phyloP scores from a whole-genome alignment of 2,797 vertebrate species.

The Neosalanx taihuensis region DNA sequence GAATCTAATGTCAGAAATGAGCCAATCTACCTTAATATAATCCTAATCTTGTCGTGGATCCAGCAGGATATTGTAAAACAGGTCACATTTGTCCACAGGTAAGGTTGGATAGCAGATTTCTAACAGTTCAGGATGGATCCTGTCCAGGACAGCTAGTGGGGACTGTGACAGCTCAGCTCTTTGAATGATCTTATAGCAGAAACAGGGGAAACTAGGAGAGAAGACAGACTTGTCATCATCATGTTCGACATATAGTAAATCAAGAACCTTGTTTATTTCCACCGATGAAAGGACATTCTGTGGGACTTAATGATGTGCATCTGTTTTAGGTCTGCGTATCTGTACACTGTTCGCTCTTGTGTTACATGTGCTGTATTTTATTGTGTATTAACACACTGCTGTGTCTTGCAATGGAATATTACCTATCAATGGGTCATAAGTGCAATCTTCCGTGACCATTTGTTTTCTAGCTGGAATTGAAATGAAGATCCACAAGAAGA shows the following conservation, averaged over 20 bases:
- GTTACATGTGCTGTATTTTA: not conserved
- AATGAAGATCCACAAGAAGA: conserved; percentile 93
- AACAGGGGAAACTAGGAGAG: not conserved
- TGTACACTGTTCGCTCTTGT: not conserved
- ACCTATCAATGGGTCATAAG: not conserved
- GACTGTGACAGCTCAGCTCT: not conserved
- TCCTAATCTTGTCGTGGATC: conserved; percentile 9
- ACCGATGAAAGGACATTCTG: not conserved
- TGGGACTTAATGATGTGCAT: not conserved
- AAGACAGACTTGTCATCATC: not conserved
- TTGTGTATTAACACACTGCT: not conserved
- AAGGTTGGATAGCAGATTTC: conserved; percentile 41
- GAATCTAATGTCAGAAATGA: conserved; percentile 32
- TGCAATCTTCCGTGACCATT: not conserved
- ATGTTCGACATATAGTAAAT: not conserved
- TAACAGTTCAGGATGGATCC: not conserved
- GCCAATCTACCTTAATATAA: not conserved
- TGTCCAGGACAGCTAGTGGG: not conserved
- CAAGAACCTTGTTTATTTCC: not conserved
- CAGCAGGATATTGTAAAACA: conserved; percentile 37
- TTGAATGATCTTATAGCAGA: not conserved
- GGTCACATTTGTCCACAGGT: conserved; percentile 45
- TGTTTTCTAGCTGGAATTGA: conserved; percentile 46
- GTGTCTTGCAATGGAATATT: not conserved
- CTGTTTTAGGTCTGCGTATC: not conserved